Base-by-base conservation (phyloP, 2,797 vertebrate genomes). In the Pseudomugil tenellus region DNA sequence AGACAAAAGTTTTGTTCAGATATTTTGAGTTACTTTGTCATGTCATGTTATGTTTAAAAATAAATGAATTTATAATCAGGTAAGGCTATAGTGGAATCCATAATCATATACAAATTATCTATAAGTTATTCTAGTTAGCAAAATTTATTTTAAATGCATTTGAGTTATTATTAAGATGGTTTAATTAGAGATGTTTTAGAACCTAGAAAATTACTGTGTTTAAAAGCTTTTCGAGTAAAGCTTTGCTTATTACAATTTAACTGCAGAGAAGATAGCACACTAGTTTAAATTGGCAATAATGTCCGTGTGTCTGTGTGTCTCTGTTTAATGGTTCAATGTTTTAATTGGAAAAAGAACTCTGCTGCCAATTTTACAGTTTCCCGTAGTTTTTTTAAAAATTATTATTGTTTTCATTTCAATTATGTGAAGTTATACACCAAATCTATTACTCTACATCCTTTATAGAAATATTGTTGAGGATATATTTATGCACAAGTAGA, bases 181-280 rank as follows among this genome's bases (percentile, higher is more conserved):
- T 39, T 70, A 32, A 70, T 68, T 72, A 67, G 66, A 73, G 62
- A 72, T 37, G 55, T 65, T 65, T 72, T n/a, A 64, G 66, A 66
- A 54, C 32, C 49, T 46, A 59, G 41, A 9, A 1, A 16, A 55
- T 1, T 1, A 11, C 53, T n/a, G 57, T 59, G 48, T 70, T 67
- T 49, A 1, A 29, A 32, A 54, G 58, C 23, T 23, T 76, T 60
- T 54, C n/a, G 53, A 71, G 54, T 37, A 35, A 75, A 32, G 16
- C 29, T 3, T 14, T 55, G 48, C 57, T 75, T 25, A 65, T 62
- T 56, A 29, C 12, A 48, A 55, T 61, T 72, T 28, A 39, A 46
- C 8, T n/a, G n/a, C 9, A 43, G 19, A 43, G 9, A n/a, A 46
- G n/a, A n/a, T 46, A 46, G 21, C 37, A 39, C 10, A 46, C 41